Base-by-base conservation (phyloP, 2,113 vertebrate genomes). In the Camelus bactrianus region DNA sequence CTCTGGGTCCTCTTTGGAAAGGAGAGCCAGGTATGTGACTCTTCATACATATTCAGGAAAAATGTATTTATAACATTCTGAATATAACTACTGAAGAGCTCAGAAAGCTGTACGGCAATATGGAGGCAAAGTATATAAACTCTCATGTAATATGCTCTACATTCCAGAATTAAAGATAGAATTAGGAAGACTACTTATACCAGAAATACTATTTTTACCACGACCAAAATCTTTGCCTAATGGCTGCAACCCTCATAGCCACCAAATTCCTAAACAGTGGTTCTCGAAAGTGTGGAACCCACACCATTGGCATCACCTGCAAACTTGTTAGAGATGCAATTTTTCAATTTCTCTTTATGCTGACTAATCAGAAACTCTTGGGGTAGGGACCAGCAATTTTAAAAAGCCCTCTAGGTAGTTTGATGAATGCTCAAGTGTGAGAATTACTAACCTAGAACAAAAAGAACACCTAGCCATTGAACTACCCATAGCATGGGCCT, bases 401-500 rank as follows among this genome's bases (percentile, higher is more conserved):
- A 82, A 86, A 17, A 70, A 76, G 5, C 16, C 28, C 13, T 28
- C 46, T 72, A 48, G 16, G 28, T 80, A 46, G 72, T 85, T n/a
- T 85, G 73, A 85, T 80, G 89, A 89, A 73, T 79, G 10, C n/a
- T 48, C 72, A 94, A 26, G 24, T 80, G 30, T 75, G 46, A 89
- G 50, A 92, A 94, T 75, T 76, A 89, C 22, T 81, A 87, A 52
- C 22, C 46, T 69, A 85, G 84, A 92, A 89, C 56, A 84, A 92
- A 94, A 92, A 91, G 32, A 72, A 92, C 15, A 91, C 28, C 77
- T 89, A 87, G 48, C 93, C n/a, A 84, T 19, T 88, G 54, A 89
- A 28, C 52, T 82, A 86, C n/a, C 52, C 22, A 75, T 32, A 70
- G 48, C 32, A 95, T 30, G 20, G 5, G 69, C 22, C 64, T 67